These are phyloP conservation scores for Eulithis testata DNA, from an alignment of 2,888 invertebrate genomes.

Conservation along the genomic window DNA sequence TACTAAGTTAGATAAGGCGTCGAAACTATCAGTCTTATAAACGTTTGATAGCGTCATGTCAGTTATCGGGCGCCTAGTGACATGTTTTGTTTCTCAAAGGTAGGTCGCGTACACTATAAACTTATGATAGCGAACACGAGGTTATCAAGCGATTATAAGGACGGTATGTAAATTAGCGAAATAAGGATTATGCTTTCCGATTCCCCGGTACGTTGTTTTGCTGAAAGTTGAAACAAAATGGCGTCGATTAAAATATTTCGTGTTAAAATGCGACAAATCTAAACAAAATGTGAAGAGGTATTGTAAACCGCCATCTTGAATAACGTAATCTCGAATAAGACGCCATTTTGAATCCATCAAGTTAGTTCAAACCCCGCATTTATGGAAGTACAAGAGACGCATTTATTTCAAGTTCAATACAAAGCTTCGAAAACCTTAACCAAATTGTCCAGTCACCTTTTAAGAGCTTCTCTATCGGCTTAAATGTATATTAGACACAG, in stretches of 20 bases:
- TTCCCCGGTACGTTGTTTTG: constrained; percentile 33
- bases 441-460: constrained; percentile 67
- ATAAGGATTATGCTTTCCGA: constrained; percentile 59
- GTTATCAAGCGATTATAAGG: not conserved
- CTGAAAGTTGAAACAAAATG: constrained; percentile 23
- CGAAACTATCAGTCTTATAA: constrained; percentile 53
- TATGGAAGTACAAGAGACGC: constrained; percentile 35
- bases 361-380: constrained; percentile 20
- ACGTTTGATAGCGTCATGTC: not conserved
- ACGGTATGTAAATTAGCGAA: constrained; percentile 70
- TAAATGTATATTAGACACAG: constrained; percentile 83
- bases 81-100: not conserved
- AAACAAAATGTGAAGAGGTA: not conserved
- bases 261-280: not conserved
- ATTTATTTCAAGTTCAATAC: constrained; percentile 50
- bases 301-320: constrained; percentile 13
- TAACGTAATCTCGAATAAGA: constrained; percentile 9
- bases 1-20: constrained; percentile 65
- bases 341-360: constrained; percentile 16
- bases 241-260: constrained; percentile 20
- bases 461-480: constrained; percentile 81
- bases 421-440: constrained; percentile 59
- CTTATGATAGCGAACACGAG: not conserved
- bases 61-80: not conserved
- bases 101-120: not conserved